Evolutionary conservation across 2,797 vertebrate genomes (phyloP).

Genomic region (Garrulus glandarius): DNA sequence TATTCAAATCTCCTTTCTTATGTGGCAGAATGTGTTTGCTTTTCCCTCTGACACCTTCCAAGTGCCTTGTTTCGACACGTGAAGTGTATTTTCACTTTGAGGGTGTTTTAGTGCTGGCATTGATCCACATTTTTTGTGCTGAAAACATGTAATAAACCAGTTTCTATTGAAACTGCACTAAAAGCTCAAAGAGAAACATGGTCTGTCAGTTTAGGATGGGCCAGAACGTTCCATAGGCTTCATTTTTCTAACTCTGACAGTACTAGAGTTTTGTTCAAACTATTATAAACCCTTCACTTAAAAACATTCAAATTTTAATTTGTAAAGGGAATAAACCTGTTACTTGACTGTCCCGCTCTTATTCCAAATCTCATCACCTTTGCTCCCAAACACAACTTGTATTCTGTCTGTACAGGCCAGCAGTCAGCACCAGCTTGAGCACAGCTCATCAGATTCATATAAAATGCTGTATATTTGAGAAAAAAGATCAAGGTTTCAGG

Average conservation of each 20-base stretch:
- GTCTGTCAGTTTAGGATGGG: neutral
- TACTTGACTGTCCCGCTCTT: neutral
- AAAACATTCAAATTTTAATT: neutral
- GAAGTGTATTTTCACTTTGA: neutral
- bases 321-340: neutral
- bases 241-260: neutral
- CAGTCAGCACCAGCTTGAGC: neutral
- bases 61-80: neutral
- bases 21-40: neutral
- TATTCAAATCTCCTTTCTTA: neutral
- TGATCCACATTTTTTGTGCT: neutral
- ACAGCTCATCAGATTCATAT: neutral
- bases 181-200: neutral
- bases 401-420: neutral
- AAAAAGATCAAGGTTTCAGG: neutral
- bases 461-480: neutral
- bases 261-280: neutral
- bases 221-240: neutral
- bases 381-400: neutral
- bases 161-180: conserved; percentile 37
- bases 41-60: neutral
- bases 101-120: neutral
- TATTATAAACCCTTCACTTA: neutral
- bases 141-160: neutral
- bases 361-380: neutral